Evolutionary conservation across 2,797 vertebrate genomes (phyloP), one percentile per base, ranked within the genome.

Genomic region (Corythornis leucogaster): DNA sequence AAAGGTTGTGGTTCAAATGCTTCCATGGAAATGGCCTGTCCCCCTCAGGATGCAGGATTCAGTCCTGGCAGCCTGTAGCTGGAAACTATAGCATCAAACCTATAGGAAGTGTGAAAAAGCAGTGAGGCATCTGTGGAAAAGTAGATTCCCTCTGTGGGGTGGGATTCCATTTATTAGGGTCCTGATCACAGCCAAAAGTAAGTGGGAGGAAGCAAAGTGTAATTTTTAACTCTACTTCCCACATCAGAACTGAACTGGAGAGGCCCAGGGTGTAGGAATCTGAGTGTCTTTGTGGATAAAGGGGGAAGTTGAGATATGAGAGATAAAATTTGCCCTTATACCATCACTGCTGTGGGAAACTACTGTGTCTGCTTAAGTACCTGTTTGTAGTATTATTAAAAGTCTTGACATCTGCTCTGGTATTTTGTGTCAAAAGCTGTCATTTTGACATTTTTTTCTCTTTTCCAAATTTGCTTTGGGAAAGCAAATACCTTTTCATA

Each of bases 371-470:
- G 20, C 51, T 58, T 58, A 61, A 83, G 35, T 7, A 46, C 28
- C 15, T 15, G 0, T 33, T 73, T 4, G 0, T 31, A 64, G 12
- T 53, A 25, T 6, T 80, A 58, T 28, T 81, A 58, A 91, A 87
- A 89, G 79, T 51, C 33, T 74, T 74, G 40, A 35, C 9, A 3
- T 67, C 6, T 31, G n/a, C 40, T 77, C 19, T 74, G 74, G 15
- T 77, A 62, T 90, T 90, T 90, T 75, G n/a, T 66, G 33, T 71
- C 46, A 81, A 92, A 95, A 74, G 35, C 48, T 61, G 71, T 15
- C 64, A 64, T 86, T 96, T 81, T 86, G 55, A 55, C 26, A 26
- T 28, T 46, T 6, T 40, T 17, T 9, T 30, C 16, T 8, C 20
- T 9, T 42, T 22, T 25, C 24, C 25, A 28, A 28, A 51, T 51